Evolutionary conservation across 2,797 vertebrate genomes (phyloP).

Genomic region (Melanotaenia trifasciata): DNA sequence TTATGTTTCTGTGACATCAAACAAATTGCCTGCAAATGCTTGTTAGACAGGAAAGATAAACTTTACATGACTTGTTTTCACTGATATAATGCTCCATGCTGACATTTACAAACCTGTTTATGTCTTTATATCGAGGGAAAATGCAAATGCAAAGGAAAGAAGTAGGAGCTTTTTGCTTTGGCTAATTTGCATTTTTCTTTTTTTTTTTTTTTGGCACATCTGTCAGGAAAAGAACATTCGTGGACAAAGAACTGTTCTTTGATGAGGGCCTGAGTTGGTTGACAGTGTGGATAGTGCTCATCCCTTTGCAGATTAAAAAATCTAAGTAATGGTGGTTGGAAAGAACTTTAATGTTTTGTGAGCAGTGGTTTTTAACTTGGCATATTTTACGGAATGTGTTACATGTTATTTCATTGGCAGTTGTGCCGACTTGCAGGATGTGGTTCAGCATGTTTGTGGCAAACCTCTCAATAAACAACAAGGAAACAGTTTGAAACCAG

Average conservation of each 20-base stretch:
- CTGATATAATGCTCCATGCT: background rate
- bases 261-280: background rate
- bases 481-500: no score
- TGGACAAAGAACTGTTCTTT: background rate
- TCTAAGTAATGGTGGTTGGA: background rate
- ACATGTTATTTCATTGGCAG: background rate
- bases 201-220: background rate
- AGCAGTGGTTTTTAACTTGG: background rate
- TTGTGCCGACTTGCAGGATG: no score
- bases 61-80: background rate
- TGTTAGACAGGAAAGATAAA: background rate
- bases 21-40: background rate
- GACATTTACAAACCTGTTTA: background rate
- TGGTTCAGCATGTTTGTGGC: no score
- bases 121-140: background rate
- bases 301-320: background rate
- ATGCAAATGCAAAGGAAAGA: background rate
- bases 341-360: background rate
- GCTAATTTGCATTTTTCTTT: no score
- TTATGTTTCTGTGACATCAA: background rate
- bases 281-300: background rate
- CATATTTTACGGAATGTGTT: background rate
- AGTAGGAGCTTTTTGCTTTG: background rate
- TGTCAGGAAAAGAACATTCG: background rate
- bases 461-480: no score